These are phyloP conservation scores for Mormyrops attenuatus DNA, from an alignment of 2,797 vertebrate genomes.

Conservation along the genomic window DNA sequence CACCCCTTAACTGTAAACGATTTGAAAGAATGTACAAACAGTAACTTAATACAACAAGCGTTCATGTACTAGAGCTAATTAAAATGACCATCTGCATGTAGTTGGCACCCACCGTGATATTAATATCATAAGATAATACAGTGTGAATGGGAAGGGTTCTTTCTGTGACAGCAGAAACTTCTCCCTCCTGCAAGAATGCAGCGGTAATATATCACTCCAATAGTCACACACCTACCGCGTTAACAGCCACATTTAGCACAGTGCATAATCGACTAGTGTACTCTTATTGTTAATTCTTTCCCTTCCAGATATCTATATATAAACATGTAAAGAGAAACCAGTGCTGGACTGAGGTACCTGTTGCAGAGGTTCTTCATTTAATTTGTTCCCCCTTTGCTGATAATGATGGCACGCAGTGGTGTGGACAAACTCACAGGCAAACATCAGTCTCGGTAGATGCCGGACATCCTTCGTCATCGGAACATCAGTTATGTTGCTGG, in stretches of 20 bases:
- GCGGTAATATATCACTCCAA: neutral
- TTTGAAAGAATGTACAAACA: no score
- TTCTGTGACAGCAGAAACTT: neutral
- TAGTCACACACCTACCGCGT: neutral
- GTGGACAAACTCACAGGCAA: neutral
- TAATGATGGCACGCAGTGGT: neutral
- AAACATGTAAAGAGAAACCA: neutral
- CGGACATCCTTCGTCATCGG: neutral
- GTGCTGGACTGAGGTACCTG: neutral
- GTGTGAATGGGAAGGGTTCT: neutral
- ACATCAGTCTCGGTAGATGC: neutral
- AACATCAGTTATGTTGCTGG: neutral
- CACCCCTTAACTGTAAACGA: neutral
- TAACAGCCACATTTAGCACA: neutral
- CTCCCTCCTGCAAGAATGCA: neutral
- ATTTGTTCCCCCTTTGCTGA: neutral
- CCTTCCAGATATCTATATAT: neutral
- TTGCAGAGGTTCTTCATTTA: neutral
- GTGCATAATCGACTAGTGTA: neutral
- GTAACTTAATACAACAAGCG: neutral
- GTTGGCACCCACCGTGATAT: neutral
- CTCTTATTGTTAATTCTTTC: neutral
- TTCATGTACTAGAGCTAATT: neutral
- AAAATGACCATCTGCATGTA: neutral
- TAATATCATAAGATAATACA: neutral